These are phyloP conservation scores for Diplodus puntazzo DNA, from an alignment of 2,797 vertebrate genomes.

Conservation along the genomic window DNA sequence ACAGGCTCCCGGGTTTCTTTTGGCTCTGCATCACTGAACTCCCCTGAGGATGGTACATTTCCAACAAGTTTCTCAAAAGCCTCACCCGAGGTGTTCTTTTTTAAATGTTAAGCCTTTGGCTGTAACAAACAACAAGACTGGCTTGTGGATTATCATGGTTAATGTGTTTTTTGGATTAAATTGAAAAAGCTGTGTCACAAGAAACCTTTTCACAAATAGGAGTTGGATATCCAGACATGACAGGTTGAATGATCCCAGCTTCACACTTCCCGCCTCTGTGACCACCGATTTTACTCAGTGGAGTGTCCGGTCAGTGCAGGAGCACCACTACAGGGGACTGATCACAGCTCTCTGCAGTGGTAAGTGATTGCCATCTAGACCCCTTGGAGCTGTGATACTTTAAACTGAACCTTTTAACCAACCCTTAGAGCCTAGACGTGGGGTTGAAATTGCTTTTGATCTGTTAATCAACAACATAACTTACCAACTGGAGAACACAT, in stretches of 20 bases:
- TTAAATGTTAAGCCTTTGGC: background rate
- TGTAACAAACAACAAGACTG: background rate
- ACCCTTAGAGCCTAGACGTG: background rate
- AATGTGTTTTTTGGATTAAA: background rate
- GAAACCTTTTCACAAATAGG: background rate
- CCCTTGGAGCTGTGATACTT: background rate
- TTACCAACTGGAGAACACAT: background rate
- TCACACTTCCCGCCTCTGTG: background rate
- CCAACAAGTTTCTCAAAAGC: background rate
- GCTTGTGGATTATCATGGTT: background rate
- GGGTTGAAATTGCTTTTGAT: background rate
- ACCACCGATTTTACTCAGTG: background rate
- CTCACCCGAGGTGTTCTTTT: background rate
- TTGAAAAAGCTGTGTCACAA: background rate
- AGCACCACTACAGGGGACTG: background rate
- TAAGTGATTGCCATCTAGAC: background rate
- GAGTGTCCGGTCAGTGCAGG: background rate
- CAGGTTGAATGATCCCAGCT: background rate
- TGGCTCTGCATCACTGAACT: background rate
- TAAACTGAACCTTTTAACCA: background rate
- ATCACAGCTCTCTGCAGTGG: background rate
- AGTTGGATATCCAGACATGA: background rate
- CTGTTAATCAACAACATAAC: background rate
- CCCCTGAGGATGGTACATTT: background rate
- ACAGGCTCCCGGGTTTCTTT: slow-evolving; percentile 2